These are phyloP conservation scores for Typhlichthys eigenmanni DNA, from an alignment of 2,797 vertebrate genomes.

Conservation along the genomic window DNA sequence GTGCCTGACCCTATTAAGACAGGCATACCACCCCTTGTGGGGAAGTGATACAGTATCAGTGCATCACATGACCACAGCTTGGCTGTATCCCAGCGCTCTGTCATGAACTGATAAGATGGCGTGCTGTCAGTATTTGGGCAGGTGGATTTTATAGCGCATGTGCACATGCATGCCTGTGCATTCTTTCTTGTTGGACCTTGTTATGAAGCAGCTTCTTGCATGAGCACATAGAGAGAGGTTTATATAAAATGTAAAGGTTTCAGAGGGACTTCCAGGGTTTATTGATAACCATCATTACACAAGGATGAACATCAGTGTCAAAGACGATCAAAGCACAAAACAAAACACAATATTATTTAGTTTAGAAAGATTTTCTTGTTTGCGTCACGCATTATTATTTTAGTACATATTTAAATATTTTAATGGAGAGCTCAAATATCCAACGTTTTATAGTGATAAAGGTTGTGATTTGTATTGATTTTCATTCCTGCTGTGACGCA, in stretches of 20 bases:
- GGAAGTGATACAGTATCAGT: slow-evolving; percentile 38
- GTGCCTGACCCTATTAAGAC: slow-evolving; percentile 56
- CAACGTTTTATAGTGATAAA: too few relatives aligned
- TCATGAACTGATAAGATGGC: slow-evolving; percentile 54
- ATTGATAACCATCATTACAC: not conserved
- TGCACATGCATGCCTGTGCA: not conserved
- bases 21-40: slow-evolving; percentile 36
- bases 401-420: too few relatives aligned
- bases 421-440: too few relatives aligned
- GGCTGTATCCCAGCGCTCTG: slow-evolving; percentile 45
- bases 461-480: too few relatives aligned
- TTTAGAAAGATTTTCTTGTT: not conserved
- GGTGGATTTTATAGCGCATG: slow-evolving; percentile 28
- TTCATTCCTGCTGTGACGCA: too few relatives aligned
- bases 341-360: not conserved
- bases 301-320: not conserved
- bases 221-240: not conserved
- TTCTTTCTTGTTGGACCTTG: not conserved
- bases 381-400: too few relatives aligned
- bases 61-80: slow-evolving; percentile 38
- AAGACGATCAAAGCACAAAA: not conserved
- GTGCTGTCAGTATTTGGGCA: slow-evolving; percentile 38
- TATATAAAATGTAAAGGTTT: not conserved
- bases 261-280: not conserved
- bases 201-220: not conserved